phyloP scores from a whole-genome alignment of 1,140 invertebrate genomes.

The Harlomillsia oculata region DNA sequence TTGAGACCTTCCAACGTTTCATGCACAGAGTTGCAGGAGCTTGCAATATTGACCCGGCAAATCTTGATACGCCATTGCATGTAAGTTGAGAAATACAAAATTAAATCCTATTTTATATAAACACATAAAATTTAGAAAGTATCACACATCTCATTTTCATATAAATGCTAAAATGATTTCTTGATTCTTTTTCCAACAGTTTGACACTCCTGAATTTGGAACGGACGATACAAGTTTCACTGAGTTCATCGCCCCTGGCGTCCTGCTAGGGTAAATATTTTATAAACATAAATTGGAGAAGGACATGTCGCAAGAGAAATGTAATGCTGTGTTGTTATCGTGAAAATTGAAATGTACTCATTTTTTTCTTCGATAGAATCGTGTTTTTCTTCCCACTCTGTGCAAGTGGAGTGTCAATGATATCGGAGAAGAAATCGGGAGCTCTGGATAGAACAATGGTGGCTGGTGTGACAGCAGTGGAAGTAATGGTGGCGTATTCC shows the following conservation, averaged over 20 bases:
- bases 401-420: conserved; percentile 78
- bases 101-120: background rate
- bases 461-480: conserved; percentile 64
- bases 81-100: conserved; percentile 19
- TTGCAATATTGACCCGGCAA: conserved; percentile 64
- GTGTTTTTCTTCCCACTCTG: conserved; percentile 92
- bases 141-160: background rate
- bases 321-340: no score
- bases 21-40: conserved; percentile 55
- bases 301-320: background rate
- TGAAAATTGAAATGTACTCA: background rate
- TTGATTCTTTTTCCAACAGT: conserved; percentile 46
- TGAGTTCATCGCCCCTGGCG: conserved; percentile 87
- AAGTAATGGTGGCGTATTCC: conserved; percentile 83
- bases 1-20: conserved; percentile 68
- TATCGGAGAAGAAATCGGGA: conserved; percentile 83
- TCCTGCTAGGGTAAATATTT: conserved; percentile 73
- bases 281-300: background rate
- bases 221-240: conserved; percentile 76
- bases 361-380: conserved; percentile 54
- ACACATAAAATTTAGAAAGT: background rate
- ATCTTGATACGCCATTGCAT: conserved; percentile 70
- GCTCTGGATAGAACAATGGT: conserved; percentile 78
- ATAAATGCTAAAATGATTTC: background rate
- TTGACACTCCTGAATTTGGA: conserved; percentile 76